Conservation (phyloP, 2,888 invertebrate genomes). For the Tiliacea aurago region DNA sequence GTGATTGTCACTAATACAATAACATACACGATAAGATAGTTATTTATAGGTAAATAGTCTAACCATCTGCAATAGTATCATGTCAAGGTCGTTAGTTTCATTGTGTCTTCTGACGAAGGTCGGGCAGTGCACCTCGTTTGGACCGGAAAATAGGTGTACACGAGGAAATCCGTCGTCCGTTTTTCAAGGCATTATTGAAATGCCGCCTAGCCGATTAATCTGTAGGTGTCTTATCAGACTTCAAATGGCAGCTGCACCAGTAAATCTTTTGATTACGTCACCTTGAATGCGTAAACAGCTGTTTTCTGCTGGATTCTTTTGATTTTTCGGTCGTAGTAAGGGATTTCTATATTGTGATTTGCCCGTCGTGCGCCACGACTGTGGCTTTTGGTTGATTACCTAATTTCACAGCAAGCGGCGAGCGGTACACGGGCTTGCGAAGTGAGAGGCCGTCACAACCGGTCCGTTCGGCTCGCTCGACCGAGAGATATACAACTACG, state of each 20-base stretch:
- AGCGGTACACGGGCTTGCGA: slow-evolving; percentile 88
- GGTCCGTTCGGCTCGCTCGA: slow-evolving; percentile 86
- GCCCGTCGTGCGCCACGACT: slow-evolving; percentile 81
- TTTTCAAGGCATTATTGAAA: slow-evolving; percentile 86
- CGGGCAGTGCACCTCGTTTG: slow-evolving; percentile 81
- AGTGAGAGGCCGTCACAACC: slow-evolving; percentile 90
- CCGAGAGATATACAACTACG: slow-evolving; percentile 83
- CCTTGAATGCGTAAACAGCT: slow-evolving; percentile 70
- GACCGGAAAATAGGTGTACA: slow-evolving; percentile 85
- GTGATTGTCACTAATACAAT: slow-evolving; percentile 83
- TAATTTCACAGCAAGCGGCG: slow-evolving; percentile 87
- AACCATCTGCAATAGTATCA: slow-evolving; percentile 84
- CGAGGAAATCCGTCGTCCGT: slow-evolving; percentile 88
- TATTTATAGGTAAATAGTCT: slow-evolving; percentile 86
- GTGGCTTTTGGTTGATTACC: slow-evolving; percentile 88
- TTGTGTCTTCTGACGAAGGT: slow-evolving; percentile 89
- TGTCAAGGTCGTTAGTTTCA: slow-evolving; percentile 89
- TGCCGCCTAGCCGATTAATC: slow-evolving; percentile 75
- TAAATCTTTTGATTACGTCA: slow-evolving; percentile 75
- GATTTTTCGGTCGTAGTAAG: slow-evolving; percentile 72
- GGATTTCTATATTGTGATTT: slow-evolving; percentile 82
- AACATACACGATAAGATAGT: slow-evolving; percentile 82
- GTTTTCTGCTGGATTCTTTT: slow-evolving; percentile 68
- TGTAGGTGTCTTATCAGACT: slow-evolving; percentile 72
- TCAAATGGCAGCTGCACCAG: slow-evolving; percentile 69